Evolutionary conservation across 2,113 vertebrate species (phyloP), one percentile per base, ranked within the genome.

Genomic region (Pelobates fuscus): DNA sequence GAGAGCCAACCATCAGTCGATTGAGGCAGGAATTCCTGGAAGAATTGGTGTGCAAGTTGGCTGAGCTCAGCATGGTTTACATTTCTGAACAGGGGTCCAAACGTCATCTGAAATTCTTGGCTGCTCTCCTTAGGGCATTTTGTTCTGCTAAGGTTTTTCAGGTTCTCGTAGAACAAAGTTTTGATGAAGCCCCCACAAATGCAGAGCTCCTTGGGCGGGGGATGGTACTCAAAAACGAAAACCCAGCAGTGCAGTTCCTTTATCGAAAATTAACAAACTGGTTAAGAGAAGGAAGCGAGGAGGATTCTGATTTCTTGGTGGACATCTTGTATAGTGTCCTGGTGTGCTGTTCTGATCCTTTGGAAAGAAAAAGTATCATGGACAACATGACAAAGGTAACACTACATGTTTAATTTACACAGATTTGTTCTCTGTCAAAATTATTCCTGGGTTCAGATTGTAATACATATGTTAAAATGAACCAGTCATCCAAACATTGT

Each of bases 241-340:
- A 93, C 78, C 91, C 95, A 2, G 91, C 95, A 0, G 80, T 96
- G 46, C 88, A 81, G 12, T 99, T 99, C 84, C 80, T 98, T 15
- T 84, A 96, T 79, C 81, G 84, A 30, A 93, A 89, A 79, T 87
- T 96, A 81, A 80, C 94, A 63, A 71, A 82, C 37, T 99, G 96
- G 97, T 84, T 99, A 63, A 86, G 85, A 29, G 93, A 95, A 85
- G 87, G 91, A 49, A 85, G 80, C 5, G 87, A 86, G 46, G 87
- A 80, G 67, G 88, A 96, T 55, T 89, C 88, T 0, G 81, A 89
- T 60, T 95, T 93, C 78, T 83, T 99, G 80, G 92, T 98, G 78
- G 94, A 97, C 88, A 95, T 97, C 90, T 83, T 98, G 44, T 99
- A 96, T 82, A 98, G 97, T 44, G 89, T 92, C 0, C 89, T 99